phyloP scores from a whole-genome alignment of 2,888 invertebrate species.

The Stramonita haemastoma region DNA sequence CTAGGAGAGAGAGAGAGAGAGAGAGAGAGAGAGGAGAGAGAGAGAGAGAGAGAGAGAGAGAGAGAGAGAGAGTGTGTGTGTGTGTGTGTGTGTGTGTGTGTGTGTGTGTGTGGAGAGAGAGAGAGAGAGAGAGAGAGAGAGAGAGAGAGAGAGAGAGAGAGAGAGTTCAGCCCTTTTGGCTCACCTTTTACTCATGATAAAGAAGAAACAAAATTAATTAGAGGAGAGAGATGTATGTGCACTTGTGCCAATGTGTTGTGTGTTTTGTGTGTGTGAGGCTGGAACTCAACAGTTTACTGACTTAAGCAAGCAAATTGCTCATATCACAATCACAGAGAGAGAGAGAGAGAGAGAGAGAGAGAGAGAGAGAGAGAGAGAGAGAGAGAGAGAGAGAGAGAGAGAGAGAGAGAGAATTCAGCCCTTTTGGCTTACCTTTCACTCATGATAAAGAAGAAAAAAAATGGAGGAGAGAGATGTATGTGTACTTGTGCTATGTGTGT shows the following conservation, averaged over 20 bases:
- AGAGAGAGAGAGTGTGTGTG: neutral
- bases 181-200: too few species aligned
- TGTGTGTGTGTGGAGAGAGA: neutral
- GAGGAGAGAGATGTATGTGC: neutral
- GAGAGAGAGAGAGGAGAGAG: neutral
- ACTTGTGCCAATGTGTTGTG: too few species aligned
- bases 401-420: too few species aligned
- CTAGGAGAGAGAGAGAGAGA: neutral
- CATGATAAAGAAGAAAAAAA: neutral
- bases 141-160: neutral
- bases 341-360: too few species aligned
- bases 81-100: constrained; percentile 1
- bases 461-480: neutral
- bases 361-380: too few species aligned
- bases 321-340: too few species aligned
- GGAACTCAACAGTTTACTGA: too few species aligned
- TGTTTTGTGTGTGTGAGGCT: too few species aligned
- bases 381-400: too few species aligned
- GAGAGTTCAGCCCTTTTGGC: neutral
- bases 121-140: neutral
- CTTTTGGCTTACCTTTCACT: too few species aligned
- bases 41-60: neutral
- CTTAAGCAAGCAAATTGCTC: too few species aligned
- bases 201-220: neutral
- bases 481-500: too few species aligned